phyloP scores from a whole-genome alignment of 1,140 invertebrate genomes.

The Laupala kohalensis region DNA sequence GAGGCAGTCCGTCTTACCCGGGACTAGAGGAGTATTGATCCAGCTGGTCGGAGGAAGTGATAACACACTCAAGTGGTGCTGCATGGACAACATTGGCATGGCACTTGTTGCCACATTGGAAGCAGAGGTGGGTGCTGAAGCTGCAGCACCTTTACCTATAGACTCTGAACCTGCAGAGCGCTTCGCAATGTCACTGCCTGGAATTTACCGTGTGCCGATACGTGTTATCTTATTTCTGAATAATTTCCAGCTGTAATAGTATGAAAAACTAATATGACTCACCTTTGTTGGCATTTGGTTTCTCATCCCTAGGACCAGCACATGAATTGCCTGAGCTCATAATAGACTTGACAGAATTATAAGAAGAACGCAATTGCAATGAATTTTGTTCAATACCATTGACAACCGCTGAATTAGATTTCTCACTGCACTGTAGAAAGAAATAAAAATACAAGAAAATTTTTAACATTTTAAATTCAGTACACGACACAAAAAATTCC shows the following conservation, averaged over 20 bases:
- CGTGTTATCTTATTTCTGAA: background rate
- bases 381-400: slow-evolving; percentile 23
- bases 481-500: no score
- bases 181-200: slow-evolving; percentile 6
- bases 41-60: slow-evolving; percentile 16
- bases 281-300: background rate
- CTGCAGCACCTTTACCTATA: background rate
- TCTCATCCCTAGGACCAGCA: background rate
- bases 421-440: background rate
- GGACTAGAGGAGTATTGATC: slow-evolving; percentile 5
- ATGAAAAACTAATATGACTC: background rate
- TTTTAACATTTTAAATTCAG: background rate
- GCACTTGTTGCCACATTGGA: background rate
- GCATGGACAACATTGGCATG: slow-evolving; percentile 6
- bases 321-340: slow-evolving; percentile 17
- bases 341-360: slow-evolving; percentile 29
- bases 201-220: background rate
- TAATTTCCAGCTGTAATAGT: background rate
- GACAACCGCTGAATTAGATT: background rate
- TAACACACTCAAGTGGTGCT: slow-evolving; percentile 17
- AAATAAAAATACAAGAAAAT: background rate
- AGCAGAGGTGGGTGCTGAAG: background rate
- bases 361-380: slow-evolving; percentile 26
- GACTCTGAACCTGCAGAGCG: background rate
- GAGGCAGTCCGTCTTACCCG: slow-evolving; percentile 3